Base-by-base conservation (phyloP, 37 sponge, comb jelly and placozoan genomes). In the Beroe forskalii region DNA sequence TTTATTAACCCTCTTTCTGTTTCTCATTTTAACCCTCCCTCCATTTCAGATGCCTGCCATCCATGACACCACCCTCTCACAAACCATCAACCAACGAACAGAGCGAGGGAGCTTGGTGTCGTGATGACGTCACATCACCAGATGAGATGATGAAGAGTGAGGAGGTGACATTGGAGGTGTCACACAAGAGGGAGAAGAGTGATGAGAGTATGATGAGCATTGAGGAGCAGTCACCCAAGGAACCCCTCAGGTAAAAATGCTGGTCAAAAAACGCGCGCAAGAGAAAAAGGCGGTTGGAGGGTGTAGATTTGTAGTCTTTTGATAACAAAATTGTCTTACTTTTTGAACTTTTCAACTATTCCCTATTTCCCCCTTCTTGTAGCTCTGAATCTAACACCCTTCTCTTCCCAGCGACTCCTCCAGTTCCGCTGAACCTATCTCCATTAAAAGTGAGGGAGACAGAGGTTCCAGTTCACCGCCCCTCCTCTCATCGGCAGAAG, bases 351-450 rank as follows among this genome's bases (percentile, higher is more conserved):
- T n/a, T n/a, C n/a, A n/a, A n/a, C n/a, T n/a, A n/a, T n/a, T n/a
- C n/a, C n/a, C n/a, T n/a, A n/a, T n/a, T n/a, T n/a, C n/a, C n/a
- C n/a, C n/a, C n/a, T n/a, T n/a, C n/a, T n/a, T n/a, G n/a, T n/a
- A n/a, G n/a, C n/a, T n/a, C n/a, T n/a, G n/a, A n/a, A n/a, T 4
- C 66, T 64, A 8, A 64, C 66, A 23, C 66, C 66, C 66, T 22
- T 32, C 32, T 36, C 38, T 14, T 36, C 32, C 38, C 39, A 69
- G 72, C 72, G 72, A 69, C 32, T 69, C 72, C 1, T 69, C 72
- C 35, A 69, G 72, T 69, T 69, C 72, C 28, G 72, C 72, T 17
- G 72, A 69, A 37, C 72, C 72, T 3, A 17, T 69, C 17, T 69
- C 72, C 1, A 69, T 69, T 14, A 69, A 69, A 17, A 69, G 72